A percentile compares a stretch with the other conserved stretches of the same genome.
Conservation (phyloP, 1,140 invertebrate genomes). For the Micrasema longulum region DNA sequence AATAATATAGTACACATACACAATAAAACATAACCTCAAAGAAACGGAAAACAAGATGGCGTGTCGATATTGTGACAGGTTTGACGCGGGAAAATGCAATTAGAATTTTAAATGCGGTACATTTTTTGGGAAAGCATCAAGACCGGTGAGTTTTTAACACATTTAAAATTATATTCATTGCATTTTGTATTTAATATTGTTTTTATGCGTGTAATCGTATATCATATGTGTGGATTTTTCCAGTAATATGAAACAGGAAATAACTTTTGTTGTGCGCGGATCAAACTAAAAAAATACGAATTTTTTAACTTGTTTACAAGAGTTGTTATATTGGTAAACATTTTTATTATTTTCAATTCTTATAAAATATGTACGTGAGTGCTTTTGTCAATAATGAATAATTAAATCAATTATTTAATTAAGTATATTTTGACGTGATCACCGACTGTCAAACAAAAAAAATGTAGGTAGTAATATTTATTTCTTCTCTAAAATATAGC, state of each 20-base stretch:
- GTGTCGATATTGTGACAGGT: constrained; percentile 34
- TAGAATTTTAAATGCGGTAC: constrained; percentile 8
- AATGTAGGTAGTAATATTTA: too few relatives aligned
- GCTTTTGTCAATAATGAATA: too few relatives aligned
- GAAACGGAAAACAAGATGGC: constrained; percentile 37
- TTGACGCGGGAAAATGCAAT: constrained; percentile 22
- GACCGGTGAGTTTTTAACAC: constrained; percentile 16
- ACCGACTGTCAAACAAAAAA: too few relatives aligned
- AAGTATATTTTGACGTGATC: too few relatives aligned
- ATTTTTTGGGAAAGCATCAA: constrained; percentile 12
- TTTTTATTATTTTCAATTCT: too few relatives aligned
- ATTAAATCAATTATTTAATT: too few relatives aligned
- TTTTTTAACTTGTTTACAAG: too few relatives aligned
- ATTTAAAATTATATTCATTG: background rate
- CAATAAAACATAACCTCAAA: constrained; percentile 43
- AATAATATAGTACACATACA: constrained; percentile 21
- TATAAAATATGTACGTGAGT: too few relatives aligned
- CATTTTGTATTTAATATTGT: background rate
- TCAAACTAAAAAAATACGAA: too few relatives aligned
- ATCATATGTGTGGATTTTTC: background rate
- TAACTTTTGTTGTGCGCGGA: background rate
- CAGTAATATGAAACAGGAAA: background rate
- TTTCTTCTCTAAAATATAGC: too few relatives aligned
- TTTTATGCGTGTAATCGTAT: background rate
- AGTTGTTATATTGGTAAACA: too few relatives aligned